Base-by-base conservation (phyloP, 2,797 vertebrate genomes). In the Myiotriccus ornatus region DNA sequence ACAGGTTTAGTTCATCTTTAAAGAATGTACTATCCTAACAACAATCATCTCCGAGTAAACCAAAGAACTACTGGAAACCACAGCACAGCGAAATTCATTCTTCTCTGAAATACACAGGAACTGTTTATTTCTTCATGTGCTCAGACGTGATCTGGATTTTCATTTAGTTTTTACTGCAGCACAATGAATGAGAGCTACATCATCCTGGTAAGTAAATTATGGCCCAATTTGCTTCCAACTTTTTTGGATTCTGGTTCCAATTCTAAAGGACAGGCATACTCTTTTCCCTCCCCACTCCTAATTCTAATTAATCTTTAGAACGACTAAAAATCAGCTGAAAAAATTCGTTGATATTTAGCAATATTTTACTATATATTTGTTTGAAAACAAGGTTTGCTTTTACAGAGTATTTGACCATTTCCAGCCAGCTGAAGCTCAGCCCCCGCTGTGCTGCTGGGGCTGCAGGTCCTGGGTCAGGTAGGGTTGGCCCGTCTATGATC, bases 111-210 rank as follows among this genome's bases (percentile, higher is more conserved):
- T 90, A 89, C 89, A 77, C 85, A 96, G 94, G 75, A 88, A 93
- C 90, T 97, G 93, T 95, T 98, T 97, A 96, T 97, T 97, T 97
- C 97, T 97, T 91, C 56, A 47, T 96, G 80, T 87, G 69, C 84
- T 96, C 95, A 88, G 77, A 89, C 32, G 52, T 43, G 30, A 92
- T 96, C 97, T 98, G 97, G 97, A 97, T 97, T 98, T 97, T 96
- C 92, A 95, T 96, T 97, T 94, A 97, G 80, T 93, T 94, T 84
- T 91, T 89, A 59, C 78, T 93, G 67, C 65, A 89, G 91, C 79
- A 71, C 53, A 96, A 35, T 94, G 96, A 98, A 97, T 27, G 49
- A 88, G 88, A 96, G 85, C 44, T 15, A 25, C 21, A 94, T 74
- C 82, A 71, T 93, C 30, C 96, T 97, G 96, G 93, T 91, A 97